Evolutionary conservation across 2,113 vertebrate genomes (phyloP).

Genomic region (Oostethus manadensis): DNA sequence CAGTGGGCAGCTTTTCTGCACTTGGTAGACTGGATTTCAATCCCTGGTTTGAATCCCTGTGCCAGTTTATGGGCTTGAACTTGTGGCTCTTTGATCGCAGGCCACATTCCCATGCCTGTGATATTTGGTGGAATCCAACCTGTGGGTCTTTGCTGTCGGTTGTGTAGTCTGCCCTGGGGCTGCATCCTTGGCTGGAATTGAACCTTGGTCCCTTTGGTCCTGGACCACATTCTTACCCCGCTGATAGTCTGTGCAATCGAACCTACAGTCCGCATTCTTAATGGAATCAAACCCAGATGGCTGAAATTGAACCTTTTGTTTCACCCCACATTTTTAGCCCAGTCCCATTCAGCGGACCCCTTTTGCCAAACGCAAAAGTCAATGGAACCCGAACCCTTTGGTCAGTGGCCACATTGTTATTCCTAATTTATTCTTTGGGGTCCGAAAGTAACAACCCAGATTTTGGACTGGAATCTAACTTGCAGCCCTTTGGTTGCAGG

Average conservation of each 20-base stretch:
- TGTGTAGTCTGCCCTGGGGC: too few species aligned
- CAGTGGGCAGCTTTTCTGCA: neutral
- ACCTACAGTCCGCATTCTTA: neutral
- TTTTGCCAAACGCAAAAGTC: too few species aligned
- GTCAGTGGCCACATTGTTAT: too few species aligned
- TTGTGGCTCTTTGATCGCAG: neutral
- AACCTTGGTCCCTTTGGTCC: neutral
- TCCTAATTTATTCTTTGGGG: too few species aligned
- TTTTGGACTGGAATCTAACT: neutral
- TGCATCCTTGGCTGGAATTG: neutral
- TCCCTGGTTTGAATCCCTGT: neutral
- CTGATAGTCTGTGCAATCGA: neutral
- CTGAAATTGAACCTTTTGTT: neutral
- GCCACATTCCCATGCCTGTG: neutral
- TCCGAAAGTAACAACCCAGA: neutral
- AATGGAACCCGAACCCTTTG: too few species aligned
- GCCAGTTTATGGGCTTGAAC: neutral
- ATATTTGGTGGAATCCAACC: neutral
- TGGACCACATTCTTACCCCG: neutral
- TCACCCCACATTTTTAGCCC: neutral
- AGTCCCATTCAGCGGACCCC: too few species aligned
- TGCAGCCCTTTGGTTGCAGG: neutral
- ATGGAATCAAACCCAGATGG: neutral
- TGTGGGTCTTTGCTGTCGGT: too few species aligned
- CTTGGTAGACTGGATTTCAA: neutral